phyloP scores from a whole-genome alignment of 2,888 invertebrate genomes.

The Apamea anceps region DNA sequence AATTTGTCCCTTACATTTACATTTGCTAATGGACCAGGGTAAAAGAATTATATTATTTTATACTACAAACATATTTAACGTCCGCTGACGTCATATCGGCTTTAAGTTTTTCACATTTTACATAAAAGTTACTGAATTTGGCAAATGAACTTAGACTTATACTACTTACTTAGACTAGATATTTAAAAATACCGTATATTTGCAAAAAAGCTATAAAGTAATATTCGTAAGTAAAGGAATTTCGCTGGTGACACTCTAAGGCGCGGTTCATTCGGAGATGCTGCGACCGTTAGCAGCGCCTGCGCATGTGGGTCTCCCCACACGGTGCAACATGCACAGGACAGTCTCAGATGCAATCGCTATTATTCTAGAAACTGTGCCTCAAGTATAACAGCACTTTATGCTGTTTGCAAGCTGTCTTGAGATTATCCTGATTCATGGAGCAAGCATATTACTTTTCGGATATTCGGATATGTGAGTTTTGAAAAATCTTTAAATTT shows the following conservation, averaged over 20 bases:
- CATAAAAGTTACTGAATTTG: not conserved
- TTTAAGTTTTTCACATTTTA: not conserved
- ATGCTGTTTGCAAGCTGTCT: slow-evolving; percentile 32
- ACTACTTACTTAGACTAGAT: no score
- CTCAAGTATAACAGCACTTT: slow-evolving; percentile 64
- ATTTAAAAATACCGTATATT: not conserved
- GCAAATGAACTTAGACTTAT: not conserved
- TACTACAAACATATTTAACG: not conserved
- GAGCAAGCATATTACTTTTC: slow-evolving; percentile 50
- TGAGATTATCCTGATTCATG: slow-evolving; percentile 43
- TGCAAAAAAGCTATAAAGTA: not conserved
- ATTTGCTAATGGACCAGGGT: slow-evolving; percentile 6
- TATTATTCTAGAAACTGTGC: slow-evolving; percentile 63
- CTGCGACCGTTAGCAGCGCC: slow-evolving; percentile 45
- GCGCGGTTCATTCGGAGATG: slow-evolving; percentile 17
- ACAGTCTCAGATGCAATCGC: slow-evolving; percentile 59
- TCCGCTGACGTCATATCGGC: no score
- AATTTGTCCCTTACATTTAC: slow-evolving; percentile 30
- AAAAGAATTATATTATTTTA: slow-evolving; percentile 9
- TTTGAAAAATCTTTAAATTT: not conserved
- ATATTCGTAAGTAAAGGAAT: not conserved
- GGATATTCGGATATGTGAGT: slow-evolving; percentile 63
- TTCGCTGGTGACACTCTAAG: not conserved
- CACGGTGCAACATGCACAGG: slow-evolving; percentile 61
- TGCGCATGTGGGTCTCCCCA: slow-evolving; percentile 65